Evolutionary conservation across 1,140 invertebrate genomes (phyloP).

Genomic region (Leptinotarsa undecemlineata): DNA sequence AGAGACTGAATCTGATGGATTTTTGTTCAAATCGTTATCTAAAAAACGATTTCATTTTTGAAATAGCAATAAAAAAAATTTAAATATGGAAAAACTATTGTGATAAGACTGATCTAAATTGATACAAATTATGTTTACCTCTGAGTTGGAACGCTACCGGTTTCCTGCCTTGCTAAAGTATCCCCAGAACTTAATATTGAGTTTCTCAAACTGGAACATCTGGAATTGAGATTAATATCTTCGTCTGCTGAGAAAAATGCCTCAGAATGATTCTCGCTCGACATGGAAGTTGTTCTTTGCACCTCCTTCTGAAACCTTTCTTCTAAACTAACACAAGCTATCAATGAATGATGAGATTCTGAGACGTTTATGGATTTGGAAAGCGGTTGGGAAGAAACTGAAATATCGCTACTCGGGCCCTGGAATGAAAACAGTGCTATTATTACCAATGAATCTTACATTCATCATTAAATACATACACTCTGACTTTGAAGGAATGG

Average conservation of each 20-base stretch:
- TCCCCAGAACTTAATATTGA: constrained; percentile 61
- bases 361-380: constrained; percentile 51
- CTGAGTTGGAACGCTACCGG: constrained; percentile 44
- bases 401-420: constrained; percentile 34
- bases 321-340: constrained; percentile 55
- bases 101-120: no score
- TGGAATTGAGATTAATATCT: constrained; percentile 67
- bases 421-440: constrained; percentile 1
- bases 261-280: constrained; percentile 87
- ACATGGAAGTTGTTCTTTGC: constrained; percentile 82
- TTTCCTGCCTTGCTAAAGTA: constrained; percentile 57
- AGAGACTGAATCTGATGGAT: no score
- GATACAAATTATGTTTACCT: constrained; percentile 9
- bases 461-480: constrained; percentile 6
- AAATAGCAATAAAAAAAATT: not conserved
- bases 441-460: not conserved
- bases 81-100: constrained; percentile 2
- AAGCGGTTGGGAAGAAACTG: constrained; percentile 27
- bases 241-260: constrained; percentile 90
- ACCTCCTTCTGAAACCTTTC: constrained; percentile 61
- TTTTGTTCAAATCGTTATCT: no score
- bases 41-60: not conserved
- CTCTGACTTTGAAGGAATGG: constrained; percentile 20
- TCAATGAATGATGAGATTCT: constrained; percentile 61
- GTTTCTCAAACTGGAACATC: constrained; percentile 68